Evolutionary conservation across 2,113 vertebrate genomes (phyloP).

Genomic region (Crotalus viridis): DNA sequence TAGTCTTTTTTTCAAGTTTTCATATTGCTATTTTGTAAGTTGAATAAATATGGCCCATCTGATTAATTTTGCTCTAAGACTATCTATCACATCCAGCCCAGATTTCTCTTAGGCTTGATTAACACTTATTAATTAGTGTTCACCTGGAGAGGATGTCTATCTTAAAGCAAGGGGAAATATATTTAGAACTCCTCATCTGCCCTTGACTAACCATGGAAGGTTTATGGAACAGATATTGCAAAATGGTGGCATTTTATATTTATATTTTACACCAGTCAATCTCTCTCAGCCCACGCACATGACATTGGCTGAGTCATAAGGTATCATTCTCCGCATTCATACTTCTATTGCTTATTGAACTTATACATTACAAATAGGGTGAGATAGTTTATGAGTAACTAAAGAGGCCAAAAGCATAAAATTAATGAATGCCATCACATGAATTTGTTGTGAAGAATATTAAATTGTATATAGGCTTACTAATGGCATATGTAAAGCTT

Average conservation of each 20-base stretch:
- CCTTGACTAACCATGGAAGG: conserved; percentile 11
- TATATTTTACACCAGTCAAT: not conserved
- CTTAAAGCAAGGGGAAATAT: not conserved
- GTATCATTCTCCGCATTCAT: not conserved
- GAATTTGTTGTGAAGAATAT: not conserved
- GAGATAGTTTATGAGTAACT: not conserved
- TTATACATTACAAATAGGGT: conserved; percentile 4
- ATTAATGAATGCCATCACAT: conserved; percentile 1
- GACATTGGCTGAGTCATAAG: not conserved
- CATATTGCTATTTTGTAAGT: conserved; percentile 10
- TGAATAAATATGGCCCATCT: not conserved
- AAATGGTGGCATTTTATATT: not conserved
- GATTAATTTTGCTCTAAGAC: not conserved
- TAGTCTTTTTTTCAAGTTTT: not conserved
- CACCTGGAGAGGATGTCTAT: not conserved
- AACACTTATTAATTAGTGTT: not conserved
- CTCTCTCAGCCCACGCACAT: not conserved
- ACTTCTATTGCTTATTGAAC: not conserved
- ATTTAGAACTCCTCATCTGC: not conserved
- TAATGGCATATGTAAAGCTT: not conserved
- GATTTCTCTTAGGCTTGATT: conserved; percentile 14
- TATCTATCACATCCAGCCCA: not conserved
- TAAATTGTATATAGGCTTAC: conserved; percentile 18
- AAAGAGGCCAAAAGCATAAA: conserved; percentile 11
- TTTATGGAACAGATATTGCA: conserved; percentile 11